Evolutionary conservation across 1,140 invertebrate species (phyloP), one percentile per base, ranked within the genome.

Genomic region (Antheraea mylitta): DNA sequence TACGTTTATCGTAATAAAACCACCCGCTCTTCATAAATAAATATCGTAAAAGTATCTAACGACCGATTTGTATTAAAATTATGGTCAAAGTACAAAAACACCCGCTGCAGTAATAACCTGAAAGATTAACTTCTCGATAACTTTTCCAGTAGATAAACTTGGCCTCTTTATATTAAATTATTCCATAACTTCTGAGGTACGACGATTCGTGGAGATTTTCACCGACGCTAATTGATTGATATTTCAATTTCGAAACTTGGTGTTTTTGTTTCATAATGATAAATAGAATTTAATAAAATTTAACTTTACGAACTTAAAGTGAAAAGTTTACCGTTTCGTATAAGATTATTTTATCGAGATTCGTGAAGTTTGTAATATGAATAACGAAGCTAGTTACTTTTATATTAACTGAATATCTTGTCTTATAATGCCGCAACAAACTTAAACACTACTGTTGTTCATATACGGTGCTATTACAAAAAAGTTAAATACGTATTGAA

Each of bases 141-240:
- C 77, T 79, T 75, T 82, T 76, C 79, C 75, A 72, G 74, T 81
- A 85, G 77, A 85, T 85, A 85, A 84, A 86, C 79, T 86, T 81
- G 69, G 73, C 76, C 79, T 85, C 81, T 83, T 83, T 79, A 78
- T 85, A 85, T 88, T 84, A 86, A 85, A 86, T 86, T 86, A 86
- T 88, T 85, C 80, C 38, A 63, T 83, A 86, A 86, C 73, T 85
- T 86, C 68, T 73, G 65, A 64, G 64, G 70, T 71, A 79, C 69
- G 64, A 74, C 37, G 61, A 53, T 10, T 42, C n/a, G 42, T 76
- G 63, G 72, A 80, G 78, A 78, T 80, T 78, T 83, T 68, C 22
- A 67, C 61, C 64, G 80, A 74, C 78, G 75, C 75, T 83, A 88
- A 86, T 86, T 85, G 78, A 86, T 86, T 83, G 80, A 81, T 85